Percentiles rank a stretch among this genome's conserved stretches.
These are phyloP conservation scores for Ovis canadensis DNA, from an alignment of 2,113 vertebrate genomes.

Conservation along the genomic window DNA sequence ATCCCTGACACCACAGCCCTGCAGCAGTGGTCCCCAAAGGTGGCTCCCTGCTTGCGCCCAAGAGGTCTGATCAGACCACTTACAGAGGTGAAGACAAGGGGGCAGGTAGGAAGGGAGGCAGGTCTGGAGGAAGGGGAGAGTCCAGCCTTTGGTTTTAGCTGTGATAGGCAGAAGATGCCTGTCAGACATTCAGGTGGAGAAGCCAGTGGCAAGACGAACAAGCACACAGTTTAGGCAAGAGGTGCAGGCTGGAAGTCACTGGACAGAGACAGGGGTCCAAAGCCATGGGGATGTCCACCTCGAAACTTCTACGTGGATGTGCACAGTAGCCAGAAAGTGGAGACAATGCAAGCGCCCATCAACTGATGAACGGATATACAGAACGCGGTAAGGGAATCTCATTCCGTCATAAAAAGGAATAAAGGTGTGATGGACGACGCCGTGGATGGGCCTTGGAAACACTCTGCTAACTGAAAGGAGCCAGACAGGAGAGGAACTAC, in stretches of 20 bases:
- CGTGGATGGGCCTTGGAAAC: neutral
- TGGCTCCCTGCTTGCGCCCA: neutral
- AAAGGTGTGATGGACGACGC: neutral
- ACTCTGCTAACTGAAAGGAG: neutral
- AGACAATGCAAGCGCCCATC: neutral
- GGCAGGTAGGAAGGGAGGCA: neutral
- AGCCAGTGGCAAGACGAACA: neutral
- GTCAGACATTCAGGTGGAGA: neutral
- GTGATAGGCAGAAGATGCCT: neutral
- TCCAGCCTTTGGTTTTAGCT: neutral
- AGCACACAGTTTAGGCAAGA: neutral
- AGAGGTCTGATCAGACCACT: neutral
- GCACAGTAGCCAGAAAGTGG: neutral
- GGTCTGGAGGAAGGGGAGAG: neutral
- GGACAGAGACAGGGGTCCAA: accelerated
- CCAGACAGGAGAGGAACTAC: neutral
- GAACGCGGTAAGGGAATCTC: neutral
- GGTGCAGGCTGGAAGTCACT: neutral
- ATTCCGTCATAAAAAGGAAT: neutral
- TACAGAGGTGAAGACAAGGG: neutral
- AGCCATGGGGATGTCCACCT: neutral
- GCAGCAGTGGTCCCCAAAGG: neutral
- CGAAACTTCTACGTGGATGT: accelerated
- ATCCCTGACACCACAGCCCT: neutral
- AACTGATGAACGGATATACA: accelerated